Evolutionary conservation across 2,797 vertebrate species (phyloP), one percentile per base, ranked within the genome.

Genomic region (Anguilla marmorata): DNA sequence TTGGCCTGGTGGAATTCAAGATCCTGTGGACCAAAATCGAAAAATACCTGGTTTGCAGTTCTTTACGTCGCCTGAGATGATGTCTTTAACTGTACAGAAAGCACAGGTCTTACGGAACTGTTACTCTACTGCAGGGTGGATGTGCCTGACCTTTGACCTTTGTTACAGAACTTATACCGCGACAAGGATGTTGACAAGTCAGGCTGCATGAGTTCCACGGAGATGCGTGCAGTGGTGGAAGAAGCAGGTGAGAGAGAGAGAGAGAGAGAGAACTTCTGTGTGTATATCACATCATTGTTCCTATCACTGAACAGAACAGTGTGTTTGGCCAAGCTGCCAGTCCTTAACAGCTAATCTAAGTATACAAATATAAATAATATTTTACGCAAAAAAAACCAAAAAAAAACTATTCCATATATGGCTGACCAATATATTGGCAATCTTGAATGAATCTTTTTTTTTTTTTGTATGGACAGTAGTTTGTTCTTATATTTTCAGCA

Each of bases 1-100:
- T 98, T 80, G 97, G 97, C 2, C 91, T 98, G 91, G 93, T 96
- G 93, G 97, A 98, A 89, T 98, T 98, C 88, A 96, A 97, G 69
- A 86, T 96, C 21, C 95, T 98, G 72, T 98, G 97, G 97, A 96
- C 93, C 5, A 98, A 98, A 93, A 96, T 98, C 83, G 96, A 97
- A 84, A 96, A 93, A n/a, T 97, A 95, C 82, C 95, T 97, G 93
- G 97, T 98, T 90, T 93, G 94, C 58, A 2, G n/a, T 19, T 30
- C 9, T 74, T 33, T 33, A 33, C 14, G 12, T 33, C 11, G 4
- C 27, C 9, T 37, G 30, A 12, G 8, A 37, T 74, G 19, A 3
- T 33, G 37, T 33, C 3, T n/a, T 11, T 63, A 63, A 19, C 16
- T 19, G 21, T 63, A 63, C 24, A 58, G 63, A 69, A 69, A n/a